These are phyloP conservation scores for Barnardius zonarius DNA, from an alignment of 2,113 vertebrate genomes.

Conservation along the genomic window DNA sequence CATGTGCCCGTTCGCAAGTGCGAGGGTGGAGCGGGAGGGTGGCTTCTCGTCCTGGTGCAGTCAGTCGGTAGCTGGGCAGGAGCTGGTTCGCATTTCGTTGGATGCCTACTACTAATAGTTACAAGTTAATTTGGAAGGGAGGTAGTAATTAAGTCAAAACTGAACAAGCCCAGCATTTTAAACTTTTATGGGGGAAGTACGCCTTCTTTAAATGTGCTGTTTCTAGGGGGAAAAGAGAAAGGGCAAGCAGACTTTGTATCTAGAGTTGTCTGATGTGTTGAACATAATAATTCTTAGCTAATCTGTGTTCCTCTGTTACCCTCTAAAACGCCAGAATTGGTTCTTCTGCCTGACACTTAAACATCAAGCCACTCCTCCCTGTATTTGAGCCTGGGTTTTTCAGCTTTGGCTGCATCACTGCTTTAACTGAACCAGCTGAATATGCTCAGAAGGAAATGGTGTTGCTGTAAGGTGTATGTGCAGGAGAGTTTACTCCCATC, in stretches of 20 bases:
- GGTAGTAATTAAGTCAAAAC: background rate
- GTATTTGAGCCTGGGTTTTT: background rate
- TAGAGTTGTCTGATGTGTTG: background rate
- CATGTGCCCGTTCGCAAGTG: accelerated
- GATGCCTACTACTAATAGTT: background rate
- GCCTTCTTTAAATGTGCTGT: accelerated
- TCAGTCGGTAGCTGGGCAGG: background rate
- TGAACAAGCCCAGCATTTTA: accelerated
- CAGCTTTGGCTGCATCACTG: background rate
- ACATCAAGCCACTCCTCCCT: background rate
- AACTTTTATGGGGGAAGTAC: background rate
- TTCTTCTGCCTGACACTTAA: background rate
- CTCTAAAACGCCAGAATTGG: background rate
- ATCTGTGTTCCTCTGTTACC: accelerated
- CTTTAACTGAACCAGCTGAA: background rate
- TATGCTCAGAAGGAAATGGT: background rate
- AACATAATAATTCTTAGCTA: background rate
- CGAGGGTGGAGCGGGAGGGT: background rate
- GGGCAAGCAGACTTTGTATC: background rate
- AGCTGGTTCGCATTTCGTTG: background rate
- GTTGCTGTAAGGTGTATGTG: background rate
- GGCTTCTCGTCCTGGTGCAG: background rate
- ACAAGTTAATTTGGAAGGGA: background rate
- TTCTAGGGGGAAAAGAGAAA: background rate
- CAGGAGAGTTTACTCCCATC: background rate